These are phyloP conservation scores for Pongo pygmaeus DNA, from an alignment of 2,113 vertebrate species.

Conservation along the genomic window DNA sequence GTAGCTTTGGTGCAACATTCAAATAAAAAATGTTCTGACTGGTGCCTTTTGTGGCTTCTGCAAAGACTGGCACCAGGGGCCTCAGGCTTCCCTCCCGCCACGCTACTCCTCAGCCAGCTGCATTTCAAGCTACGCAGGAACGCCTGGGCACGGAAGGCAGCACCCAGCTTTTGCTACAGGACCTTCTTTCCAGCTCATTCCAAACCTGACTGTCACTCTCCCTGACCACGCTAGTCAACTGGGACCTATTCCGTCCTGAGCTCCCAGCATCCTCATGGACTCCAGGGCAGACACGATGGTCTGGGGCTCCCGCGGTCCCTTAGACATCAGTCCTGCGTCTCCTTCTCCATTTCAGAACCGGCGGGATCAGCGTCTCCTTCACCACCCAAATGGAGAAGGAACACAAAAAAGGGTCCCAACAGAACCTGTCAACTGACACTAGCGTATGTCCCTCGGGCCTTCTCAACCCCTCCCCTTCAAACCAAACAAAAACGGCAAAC, in stretches of 20 bases:
- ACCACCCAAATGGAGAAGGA: background rate
- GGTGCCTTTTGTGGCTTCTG: background rate
- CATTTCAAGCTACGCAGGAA: background rate
- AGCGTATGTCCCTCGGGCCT: background rate
- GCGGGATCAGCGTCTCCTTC: background rate
- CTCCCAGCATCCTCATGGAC: accelerated
- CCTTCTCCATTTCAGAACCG: background rate
- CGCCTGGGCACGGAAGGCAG: background rate
- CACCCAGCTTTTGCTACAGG: background rate
- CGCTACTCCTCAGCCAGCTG: background rate
- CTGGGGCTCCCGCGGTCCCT: background rate
- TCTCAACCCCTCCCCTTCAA: conserved; percentile 61
- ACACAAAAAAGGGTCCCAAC: background rate
- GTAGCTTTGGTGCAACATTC: background rate
- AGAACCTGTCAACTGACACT: background rate
- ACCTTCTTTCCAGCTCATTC: background rate
- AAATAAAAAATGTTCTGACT: background rate
- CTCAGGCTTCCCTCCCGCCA: accelerated
- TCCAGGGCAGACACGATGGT: background rate
- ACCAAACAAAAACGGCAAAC: conserved; percentile 77
- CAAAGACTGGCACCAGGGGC: background rate
- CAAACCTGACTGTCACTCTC: background rate
- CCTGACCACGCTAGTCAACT: background rate
- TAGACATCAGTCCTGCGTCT: background rate
- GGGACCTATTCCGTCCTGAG: background rate